phyloP scores from a whole-genome alignment of 2,797 vertebrate genomes.

The Chaunax sp. region DNA sequence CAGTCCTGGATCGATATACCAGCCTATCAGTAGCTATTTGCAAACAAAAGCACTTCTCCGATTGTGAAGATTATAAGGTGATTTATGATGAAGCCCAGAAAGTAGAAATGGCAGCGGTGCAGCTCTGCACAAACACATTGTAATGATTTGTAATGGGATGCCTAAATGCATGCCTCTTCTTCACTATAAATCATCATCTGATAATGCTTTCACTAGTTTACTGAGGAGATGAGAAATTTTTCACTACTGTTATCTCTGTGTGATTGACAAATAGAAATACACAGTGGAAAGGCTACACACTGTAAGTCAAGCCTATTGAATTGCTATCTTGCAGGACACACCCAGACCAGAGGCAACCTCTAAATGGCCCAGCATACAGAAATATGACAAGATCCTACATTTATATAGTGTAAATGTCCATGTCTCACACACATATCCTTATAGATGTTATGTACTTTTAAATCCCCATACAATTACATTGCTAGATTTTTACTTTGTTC shows the following conservation, averaged over 20 bases:
- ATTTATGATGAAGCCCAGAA: constrained; percentile 45
- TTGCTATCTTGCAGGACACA: too few species aligned
- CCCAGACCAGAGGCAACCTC: too few species aligned
- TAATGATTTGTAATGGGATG: constrained; percentile 18
- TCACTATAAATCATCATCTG: constrained; percentile 16
- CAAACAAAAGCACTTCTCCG: constrained; percentile 33
- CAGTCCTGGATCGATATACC: constrained; percentile 48
- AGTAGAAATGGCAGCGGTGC: constrained; percentile 19
- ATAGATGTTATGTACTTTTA: too few species aligned
- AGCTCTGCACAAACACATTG: constrained; percentile 11
- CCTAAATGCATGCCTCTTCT: constrained; percentile 17
- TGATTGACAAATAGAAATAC: constrained; percentile 11
- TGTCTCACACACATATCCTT: too few species aligned
- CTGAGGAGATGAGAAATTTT: constrained; percentile 15
- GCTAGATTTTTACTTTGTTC: too few species aligned
- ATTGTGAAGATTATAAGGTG: constrained; percentile 29
- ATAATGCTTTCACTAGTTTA: constrained; percentile 16
- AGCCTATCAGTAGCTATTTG: constrained; percentile 2
- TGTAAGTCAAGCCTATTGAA: background rate
- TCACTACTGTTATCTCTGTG: background rate
- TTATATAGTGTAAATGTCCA: too few species aligned
- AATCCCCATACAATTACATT: too few species aligned
- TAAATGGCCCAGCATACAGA: too few species aligned
- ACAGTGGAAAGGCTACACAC: background rate
- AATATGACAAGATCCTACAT: too few species aligned